Evolutionary conservation across 2,888 invertebrate species (phyloP).

Genomic region (Scaptomyza parva): DNA sequence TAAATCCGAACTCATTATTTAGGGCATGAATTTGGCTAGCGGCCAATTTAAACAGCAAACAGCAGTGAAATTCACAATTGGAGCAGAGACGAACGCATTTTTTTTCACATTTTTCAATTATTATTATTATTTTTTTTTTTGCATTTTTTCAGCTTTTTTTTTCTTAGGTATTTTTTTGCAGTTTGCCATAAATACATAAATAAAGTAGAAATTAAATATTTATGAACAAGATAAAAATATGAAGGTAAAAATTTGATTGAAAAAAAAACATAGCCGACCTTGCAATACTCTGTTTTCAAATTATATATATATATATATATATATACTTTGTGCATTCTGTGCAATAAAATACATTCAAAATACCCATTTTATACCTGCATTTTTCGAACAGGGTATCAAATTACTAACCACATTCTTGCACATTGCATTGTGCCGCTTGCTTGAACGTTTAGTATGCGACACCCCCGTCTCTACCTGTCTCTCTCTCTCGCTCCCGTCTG

Average conservation of each 20-base stretch:
- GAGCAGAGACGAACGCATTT: slow-evolving; percentile 32
- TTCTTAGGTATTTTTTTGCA: slow-evolving; percentile 45
- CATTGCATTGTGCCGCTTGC: slow-evolving; percentile 53
- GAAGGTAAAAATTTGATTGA: slow-evolving; percentile 6
- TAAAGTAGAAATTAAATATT: slow-evolving; percentile 46
- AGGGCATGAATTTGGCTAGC: slow-evolving; percentile 56
- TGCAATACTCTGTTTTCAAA: neutral
- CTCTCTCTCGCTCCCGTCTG: slow-evolving; percentile 8
- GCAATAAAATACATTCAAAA: neutral
- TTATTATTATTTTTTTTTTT: neutral
- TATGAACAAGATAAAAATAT: slow-evolving; percentile 20
- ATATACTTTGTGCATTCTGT: no score
- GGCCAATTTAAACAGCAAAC: slow-evolving; percentile 51
- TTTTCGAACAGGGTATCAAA: slow-evolving; percentile 14
- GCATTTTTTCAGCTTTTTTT: neutral
- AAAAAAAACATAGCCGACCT: neutral
- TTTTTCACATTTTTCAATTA: neutral
- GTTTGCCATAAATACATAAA: slow-evolving; percentile 27
- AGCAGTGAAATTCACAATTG: slow-evolving; percentile 34
- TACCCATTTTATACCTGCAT: neutral
- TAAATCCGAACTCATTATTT: slow-evolving; percentile 58
- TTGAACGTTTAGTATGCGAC: slow-evolving; percentile 55
- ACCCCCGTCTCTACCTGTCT: slow-evolving; percentile 8
- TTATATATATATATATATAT: no score
- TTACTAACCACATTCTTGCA: slow-evolving; percentile 21